phyloP scores from a whole-genome alignment of 1,140 invertebrate species.

The Drosophila nasuta region DNA sequence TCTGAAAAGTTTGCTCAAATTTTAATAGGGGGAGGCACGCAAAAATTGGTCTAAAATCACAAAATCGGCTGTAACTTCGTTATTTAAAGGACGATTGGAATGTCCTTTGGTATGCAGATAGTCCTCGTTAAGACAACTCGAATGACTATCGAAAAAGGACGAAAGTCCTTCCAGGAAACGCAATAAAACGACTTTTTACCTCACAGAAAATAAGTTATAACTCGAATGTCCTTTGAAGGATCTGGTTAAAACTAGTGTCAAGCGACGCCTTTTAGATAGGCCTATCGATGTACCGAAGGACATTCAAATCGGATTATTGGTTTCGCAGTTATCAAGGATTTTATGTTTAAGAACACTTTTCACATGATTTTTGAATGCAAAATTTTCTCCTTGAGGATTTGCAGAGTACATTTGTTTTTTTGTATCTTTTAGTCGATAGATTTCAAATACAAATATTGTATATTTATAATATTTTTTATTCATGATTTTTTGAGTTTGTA shows the following conservation, averaged over 20 bases:
- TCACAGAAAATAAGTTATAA: neutral
- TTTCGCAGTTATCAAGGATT: slow-evolving; percentile 3
- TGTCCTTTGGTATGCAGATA: neutral
- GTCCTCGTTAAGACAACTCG: too few species aligned
- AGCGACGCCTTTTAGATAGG: neutral
- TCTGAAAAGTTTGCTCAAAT: neutral
- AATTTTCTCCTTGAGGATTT: neutral
- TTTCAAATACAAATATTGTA: neutral
- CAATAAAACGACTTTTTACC: neutral
- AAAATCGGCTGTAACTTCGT: neutral
- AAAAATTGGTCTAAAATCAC: neutral
- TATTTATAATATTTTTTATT: neutral
- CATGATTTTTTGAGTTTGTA: neutral
- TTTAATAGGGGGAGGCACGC: neutral
- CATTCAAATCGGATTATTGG: neutral
- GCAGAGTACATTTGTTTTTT: neutral
- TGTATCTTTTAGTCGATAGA: neutral
- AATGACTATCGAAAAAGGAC: neutral
- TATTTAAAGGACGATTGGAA: neutral
- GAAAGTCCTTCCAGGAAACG: neutral
- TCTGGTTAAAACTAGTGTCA: neutral
- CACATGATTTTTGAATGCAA: neutral
- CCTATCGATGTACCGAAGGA: neutral
- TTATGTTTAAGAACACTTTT: neutral
- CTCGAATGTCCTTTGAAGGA: slow-evolving; percentile 7